These are phyloP conservation scores for Erythrolamprus reginae DNA, from an alignment of 2,113 vertebrate species.

Conservation along the genomic window DNA sequence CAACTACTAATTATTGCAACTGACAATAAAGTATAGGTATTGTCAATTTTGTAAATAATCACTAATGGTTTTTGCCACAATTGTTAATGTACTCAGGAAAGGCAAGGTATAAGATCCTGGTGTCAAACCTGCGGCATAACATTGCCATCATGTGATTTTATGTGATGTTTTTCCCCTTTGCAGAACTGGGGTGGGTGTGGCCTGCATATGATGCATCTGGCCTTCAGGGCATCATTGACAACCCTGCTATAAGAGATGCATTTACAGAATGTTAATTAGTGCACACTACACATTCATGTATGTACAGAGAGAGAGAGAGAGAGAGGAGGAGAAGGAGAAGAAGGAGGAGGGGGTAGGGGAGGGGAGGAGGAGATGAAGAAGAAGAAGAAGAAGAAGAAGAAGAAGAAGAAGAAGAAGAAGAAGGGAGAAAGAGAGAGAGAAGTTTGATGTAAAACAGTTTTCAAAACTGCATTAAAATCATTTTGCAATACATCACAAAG, in stretches of 20 bases:
- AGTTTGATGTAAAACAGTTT: background rate
- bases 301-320: background rate
- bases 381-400: too few relatives aligned
- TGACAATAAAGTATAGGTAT: background rate
- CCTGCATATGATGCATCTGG: too few relatives aligned
- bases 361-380: too few relatives aligned
- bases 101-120: background rate
- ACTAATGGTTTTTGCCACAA: background rate
- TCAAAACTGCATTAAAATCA: background rate
- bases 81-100: conserved; percentile 26
- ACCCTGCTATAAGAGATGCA: background rate
- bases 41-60: background rate
- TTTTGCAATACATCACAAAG: background rate
- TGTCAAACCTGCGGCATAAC: too few relatives aligned
- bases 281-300: background rate
- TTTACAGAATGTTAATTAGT: background rate
- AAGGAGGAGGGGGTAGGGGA: too few relatives aligned
- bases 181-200: too few relatives aligned
- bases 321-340: too few relatives aligned
- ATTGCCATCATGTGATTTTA: too few relatives aligned
- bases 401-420: too few relatives aligned
- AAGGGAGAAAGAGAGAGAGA: background rate
- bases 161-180: too few relatives aligned
- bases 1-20: background rate
- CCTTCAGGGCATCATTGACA: too few relatives aligned